Conservation (phyloP, 92 coral and sea anemone genomes). For the Muricea muricata region DNA sequence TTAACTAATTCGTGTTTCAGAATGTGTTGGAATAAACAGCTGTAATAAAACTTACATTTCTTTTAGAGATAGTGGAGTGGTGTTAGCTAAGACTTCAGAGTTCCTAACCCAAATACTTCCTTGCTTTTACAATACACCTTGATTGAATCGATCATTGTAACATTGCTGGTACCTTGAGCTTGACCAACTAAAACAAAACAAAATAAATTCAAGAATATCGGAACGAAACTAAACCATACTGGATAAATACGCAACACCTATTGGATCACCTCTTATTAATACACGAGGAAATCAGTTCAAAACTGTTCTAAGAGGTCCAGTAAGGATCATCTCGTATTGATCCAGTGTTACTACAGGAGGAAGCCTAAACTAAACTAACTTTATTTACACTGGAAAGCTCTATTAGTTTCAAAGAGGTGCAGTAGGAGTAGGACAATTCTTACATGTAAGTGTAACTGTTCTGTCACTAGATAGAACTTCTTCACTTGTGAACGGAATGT, state of each 20-base stretch:
- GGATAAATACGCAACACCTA: too few relatives aligned
- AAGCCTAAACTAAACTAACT: neutral
- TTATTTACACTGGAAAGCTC: neutral
- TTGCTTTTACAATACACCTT: constrained; percentile 91
- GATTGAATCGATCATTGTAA: constrained; percentile 97
- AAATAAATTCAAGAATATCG: too few relatives aligned
- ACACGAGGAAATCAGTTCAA: too few relatives aligned
- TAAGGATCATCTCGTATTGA: too few relatives aligned
- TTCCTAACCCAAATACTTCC: constrained; percentile 90
- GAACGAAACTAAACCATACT: too few relatives aligned
- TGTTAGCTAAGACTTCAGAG: constrained; percentile 72
- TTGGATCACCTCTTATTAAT: too few relatives aligned
- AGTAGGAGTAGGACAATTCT: neutral
- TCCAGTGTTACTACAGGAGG: too few relatives aligned
- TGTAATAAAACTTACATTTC: constrained; percentile 75
- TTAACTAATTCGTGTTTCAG: too few relatives aligned
- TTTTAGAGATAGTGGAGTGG: constrained; percentile 78
- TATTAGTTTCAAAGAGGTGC: too few relatives aligned
- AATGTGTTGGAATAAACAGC: neutral
- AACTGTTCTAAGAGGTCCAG: too few relatives aligned
- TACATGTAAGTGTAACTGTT: constrained; percentile 87
- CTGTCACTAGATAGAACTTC: constrained; percentile 92
- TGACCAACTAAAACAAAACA: constrained; percentile 77
- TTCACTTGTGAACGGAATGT: constrained; percentile 91
- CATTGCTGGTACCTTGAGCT: constrained; percentile 89